Evolutionary conservation across 2,113 vertebrate genomes (phyloP), one percentile per base, ranked within the genome.

Genomic region (Cromileptes altivelis): DNA sequence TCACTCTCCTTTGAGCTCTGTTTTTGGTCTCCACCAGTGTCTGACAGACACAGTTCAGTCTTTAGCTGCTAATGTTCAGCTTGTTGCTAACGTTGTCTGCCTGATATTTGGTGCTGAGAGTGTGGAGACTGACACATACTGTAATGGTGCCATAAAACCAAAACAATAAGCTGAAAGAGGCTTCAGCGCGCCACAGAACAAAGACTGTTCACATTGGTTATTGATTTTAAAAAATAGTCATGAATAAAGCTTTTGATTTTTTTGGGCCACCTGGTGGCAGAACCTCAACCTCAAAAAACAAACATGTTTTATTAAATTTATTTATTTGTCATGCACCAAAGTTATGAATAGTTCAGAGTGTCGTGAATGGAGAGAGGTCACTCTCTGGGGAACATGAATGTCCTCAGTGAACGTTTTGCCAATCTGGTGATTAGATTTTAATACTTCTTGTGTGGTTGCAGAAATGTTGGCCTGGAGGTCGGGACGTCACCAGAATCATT

Each of bases 381-480:
- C 61, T 50, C 55, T 61, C 17, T 30, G 4, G 55, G 30, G 21
- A 25, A 19, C 17, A 7, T 4, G 6, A 37, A 47, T 55, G 17
- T 40, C 11, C 25, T 49, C 64, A 14, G 27, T 55, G 30, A 60
- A 80, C 40, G 15, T 61, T 49, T 13, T 1, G 18, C 0, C 83
- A 63, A 6, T 69, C 27, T 45, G 3, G 5, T 62, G 33, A 25
- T 37, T 67, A 18, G 18, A 61, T 25, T 78, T 49, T 8, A 3
- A 62, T 61, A 60, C 67, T 72, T 76, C 52, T 70, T 37, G 5
- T 49, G 12, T 45, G 30, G 2, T 42, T 70, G 52, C 65, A 40
- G 49, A 77, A 64, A 19, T 49, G 0, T 71, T 70, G 18, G 49
- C 70, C 65, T 23, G 27, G 42, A 70, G 72, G 70, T 73, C 62